Evolutionary conservation across 2,113 vertebrate species (phyloP).

Genomic region (Oreotrochilus melanogaster): DNA sequence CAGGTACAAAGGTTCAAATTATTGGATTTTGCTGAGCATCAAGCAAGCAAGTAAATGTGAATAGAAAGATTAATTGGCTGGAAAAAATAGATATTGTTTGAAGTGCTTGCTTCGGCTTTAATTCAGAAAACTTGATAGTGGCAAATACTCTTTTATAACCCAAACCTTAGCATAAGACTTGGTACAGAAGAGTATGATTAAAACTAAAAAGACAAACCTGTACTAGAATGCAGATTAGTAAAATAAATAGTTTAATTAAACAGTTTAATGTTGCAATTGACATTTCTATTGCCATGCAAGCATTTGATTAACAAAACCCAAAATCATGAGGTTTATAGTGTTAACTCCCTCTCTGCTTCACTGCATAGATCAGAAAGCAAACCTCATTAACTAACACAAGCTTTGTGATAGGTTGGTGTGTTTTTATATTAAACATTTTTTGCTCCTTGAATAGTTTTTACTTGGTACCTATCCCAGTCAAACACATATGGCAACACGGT

Average conservation of each 20-base stretch:
- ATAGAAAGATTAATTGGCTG: background rate
- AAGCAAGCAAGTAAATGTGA: background rate
- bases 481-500: background rate
- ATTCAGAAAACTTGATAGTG: background rate
- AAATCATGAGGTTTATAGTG: constrained; percentile 32
- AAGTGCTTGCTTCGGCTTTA: background rate
- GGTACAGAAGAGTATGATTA: background rate
- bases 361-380: background rate
- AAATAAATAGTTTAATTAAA: constrained; percentile 59
- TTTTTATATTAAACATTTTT: background rate
- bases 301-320: constrained; percentile 52
- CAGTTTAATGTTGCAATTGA: constrained; percentile 54
- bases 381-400: background rate
- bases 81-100: accelerated
- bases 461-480: background rate
- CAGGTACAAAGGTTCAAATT: background rate
- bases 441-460: constrained; percentile 1
- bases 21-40: background rate
- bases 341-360: constrained; percentile 13
- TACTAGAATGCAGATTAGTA: constrained; percentile 1
- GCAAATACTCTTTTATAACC: background rate
- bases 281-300: constrained; percentile 25
- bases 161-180: background rate
- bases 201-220: background rate
- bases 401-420: background rate